Percentiles rank a stretch among this genome's conserved stretches.
Evolutionary conservation across 1,140 invertebrate genomes (phyloP).

Genomic region (Drosophila oshimai): DNA sequence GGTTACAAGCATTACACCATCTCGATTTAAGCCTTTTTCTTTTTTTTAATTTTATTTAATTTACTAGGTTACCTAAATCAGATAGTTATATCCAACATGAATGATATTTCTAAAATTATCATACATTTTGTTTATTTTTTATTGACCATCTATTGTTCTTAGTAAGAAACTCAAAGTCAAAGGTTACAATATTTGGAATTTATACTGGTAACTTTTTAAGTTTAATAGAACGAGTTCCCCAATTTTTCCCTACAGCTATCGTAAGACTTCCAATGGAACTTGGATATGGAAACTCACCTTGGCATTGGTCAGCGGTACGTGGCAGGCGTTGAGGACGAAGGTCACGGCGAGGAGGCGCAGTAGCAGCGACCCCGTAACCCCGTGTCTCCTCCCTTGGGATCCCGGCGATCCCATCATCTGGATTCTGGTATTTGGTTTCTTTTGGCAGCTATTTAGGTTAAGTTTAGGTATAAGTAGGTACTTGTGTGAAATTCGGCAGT

Average conservation of each 20-base stretch:
- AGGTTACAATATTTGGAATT: no score
- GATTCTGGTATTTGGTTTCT: slow-evolving; percentile 7
- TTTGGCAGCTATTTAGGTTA: slow-evolving; percentile 58
- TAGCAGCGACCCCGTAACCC: slow-evolving; percentile 52
- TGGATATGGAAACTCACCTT: slow-evolving; percentile 51
- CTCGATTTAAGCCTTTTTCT: no score
- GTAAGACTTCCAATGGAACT: background rate
- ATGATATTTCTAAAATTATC: no score
- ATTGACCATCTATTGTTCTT: no score
- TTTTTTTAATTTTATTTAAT: no score
- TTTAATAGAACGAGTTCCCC: background rate
- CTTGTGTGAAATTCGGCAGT: slow-evolving; percentile 61
- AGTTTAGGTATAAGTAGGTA: slow-evolving; percentile 35
- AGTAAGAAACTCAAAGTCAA: no score
- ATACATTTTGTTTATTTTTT: no score
- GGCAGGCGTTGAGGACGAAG: slow-evolving; percentile 60
- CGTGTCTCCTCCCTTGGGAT: slow-evolving; percentile 49
- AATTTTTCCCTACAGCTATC: background rate
- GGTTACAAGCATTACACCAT: no score
- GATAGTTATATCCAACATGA: no score
- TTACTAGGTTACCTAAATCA: no score
- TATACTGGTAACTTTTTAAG: no score
- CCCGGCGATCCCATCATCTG: slow-evolving; percentile 67
- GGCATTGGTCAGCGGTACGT: slow-evolving; percentile 57
- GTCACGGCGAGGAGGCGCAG: slow-evolving; percentile 59